Evolutionary conservation across 2,113 vertebrate genomes (phyloP).

Genomic region (Toxostoma redivivum): DNA sequence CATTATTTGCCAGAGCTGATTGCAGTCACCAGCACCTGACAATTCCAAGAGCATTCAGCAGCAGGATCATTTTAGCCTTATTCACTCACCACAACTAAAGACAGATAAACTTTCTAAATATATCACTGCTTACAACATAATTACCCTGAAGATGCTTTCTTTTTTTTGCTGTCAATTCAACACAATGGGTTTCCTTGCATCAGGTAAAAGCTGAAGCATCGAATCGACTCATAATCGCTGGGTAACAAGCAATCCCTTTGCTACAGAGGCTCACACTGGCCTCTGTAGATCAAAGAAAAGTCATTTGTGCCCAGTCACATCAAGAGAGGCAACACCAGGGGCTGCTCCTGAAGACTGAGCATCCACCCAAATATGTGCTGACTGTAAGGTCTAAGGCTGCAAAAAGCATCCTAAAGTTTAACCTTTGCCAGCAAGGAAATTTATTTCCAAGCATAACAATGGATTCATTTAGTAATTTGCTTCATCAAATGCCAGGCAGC

Average conservation of each 20-base stretch:
- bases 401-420: background rate
- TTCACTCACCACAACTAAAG: background rate
- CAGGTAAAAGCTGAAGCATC: background rate
- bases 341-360: background rate
- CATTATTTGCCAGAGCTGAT: background rate
- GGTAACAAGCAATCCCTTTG: background rate
- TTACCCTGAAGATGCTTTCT: background rate
- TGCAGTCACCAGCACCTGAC: background rate
- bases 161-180: background rate
- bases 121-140: background rate
- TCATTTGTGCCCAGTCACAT: background rate
- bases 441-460: slow-evolving; percentile 19
- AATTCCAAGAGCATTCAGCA: background rate
- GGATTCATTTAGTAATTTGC: background rate
- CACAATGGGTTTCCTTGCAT: background rate
- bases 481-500: slow-evolving; percentile 23
- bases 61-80: background rate
- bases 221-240: background rate
- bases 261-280: background rate
- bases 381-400: background rate
- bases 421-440: background rate
- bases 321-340: background rate
- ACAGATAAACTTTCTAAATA: background rate
- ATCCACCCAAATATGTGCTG: background rate
- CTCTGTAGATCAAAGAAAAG: background rate